phyloP scores from a whole-genome alignment of 2,797 vertebrate genomes.

The Peromyscus melanophrys region DNA sequence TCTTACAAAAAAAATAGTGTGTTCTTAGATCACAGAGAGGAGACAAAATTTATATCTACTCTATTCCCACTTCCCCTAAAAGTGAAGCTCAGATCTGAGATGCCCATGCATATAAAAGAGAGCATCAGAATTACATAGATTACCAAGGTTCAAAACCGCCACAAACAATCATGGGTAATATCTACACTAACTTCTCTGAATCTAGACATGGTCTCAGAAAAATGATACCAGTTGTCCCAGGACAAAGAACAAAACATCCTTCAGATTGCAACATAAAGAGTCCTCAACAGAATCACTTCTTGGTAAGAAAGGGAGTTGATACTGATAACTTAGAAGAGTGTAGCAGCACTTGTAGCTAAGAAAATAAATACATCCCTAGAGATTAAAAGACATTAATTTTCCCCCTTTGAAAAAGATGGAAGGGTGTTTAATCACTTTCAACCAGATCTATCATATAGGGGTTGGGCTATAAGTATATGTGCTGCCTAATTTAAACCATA shows the following conservation, averaged over 20 bases:
- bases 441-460: conserved; percentile 3
- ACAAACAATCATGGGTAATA: neutral
- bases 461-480: neutral
- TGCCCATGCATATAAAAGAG: neutral
- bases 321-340: conserved; percentile 10
- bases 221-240: conserved; percentile 2
- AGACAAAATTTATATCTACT: neutral
- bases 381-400: neutral
- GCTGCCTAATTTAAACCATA: conserved; percentile 30
- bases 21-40: neutral
- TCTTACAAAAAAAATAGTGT: neutral
- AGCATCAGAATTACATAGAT: neutral
- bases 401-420: neutral
- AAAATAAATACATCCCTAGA: conserved; percentile 57
- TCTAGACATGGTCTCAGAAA: conserved; percentile 46
- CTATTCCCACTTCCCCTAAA: neutral
- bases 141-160: conserved; percentile 9
- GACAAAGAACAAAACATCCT: conserved; percentile 32
- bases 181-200: conserved; percentile 29
- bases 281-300: conserved; percentile 50
- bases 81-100: conserved; percentile 7
- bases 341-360: conserved; percentile 54
- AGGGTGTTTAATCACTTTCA: conserved; percentile 4
- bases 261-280: conserved; percentile 60
- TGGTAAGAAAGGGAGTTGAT: conserved; percentile 59